These are phyloP conservation scores for Chloroceryle inda DNA, from an alignment of 2,797 vertebrate species.

Conservation along the genomic window DNA sequence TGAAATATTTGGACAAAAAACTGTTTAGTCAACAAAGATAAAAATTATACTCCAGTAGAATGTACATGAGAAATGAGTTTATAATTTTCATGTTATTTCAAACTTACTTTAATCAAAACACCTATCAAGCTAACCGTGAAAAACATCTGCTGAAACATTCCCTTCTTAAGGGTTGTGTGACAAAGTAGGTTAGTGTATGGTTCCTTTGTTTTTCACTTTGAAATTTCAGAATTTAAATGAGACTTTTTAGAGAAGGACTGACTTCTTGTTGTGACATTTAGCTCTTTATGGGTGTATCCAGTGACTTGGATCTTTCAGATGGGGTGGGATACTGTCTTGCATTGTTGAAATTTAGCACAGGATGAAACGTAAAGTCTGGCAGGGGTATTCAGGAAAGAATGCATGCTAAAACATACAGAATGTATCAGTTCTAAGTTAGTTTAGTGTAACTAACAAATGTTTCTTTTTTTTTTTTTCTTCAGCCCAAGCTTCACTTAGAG, in stretches of 20 bases:
- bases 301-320: background rate
- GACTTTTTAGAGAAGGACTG: background rate
- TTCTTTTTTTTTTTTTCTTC: background rate
- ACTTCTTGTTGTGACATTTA: background rate
- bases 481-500: background rate
- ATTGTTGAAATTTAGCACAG: fast-evolving
- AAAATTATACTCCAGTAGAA: background rate
- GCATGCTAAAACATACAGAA: background rate
- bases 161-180: background rate
- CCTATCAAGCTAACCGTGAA: background rate
- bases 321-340: background rate
- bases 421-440: background rate
- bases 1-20: background rate
- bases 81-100: background rate
- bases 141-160: background rate
- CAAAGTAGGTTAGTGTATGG: background rate
- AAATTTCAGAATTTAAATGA: background rate
- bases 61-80: background rate
- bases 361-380: background rate
- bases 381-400: background rate
- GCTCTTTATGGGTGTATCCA: background rate
- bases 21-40: background rate
- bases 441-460: background rate
- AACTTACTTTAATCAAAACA: background rate
- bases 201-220: background rate